Base-by-base conservation (phyloP, 2,113 vertebrate genomes). In the Lophius piscatorius region DNA sequence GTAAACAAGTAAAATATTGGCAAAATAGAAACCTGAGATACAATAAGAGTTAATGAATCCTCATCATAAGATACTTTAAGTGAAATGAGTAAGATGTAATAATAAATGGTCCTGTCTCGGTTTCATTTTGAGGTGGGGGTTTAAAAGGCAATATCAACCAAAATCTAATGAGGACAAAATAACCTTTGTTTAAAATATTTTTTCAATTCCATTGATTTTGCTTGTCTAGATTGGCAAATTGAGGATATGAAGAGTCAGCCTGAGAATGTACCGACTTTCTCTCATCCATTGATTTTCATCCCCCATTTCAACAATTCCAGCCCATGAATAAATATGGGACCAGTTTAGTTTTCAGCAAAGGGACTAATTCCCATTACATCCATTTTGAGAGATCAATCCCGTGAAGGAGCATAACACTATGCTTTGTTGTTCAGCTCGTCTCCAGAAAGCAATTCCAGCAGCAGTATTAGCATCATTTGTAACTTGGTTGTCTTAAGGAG, bases 321-420 rank as follows among this genome's bases (percentile, higher is more conserved):
- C 26, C 46, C 9, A 80, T 76, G 80, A 87, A 87, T 88, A 70
- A 92, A 90, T 76, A 83, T 78, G 6, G 68, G 49, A 64, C 16
- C 75, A 45, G 74, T 85, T 76, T 49, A 73, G 69, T 63, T 63
- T 69, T 69, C 48, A 58, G 68, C 75, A 69, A 66, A 17, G 29
- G 41, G 50, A 71, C 71, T 83, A 78, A 88, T 88, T 86, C 76
- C 47, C 81, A 81, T 61, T 75, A 74, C 70, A 74, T 84, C 63
- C 60, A 70, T 84, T 78, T 13, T 24, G 21, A 44, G 33, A 78
- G 72, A 88, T 90, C 74, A 82, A 88, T 85, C 76, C 67, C n/a
- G 39, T 72, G 78, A 78, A 82, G 76, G 78, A 84, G 82, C 75
- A 86, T 90, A 74, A 90, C 83, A 84, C 83, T 62, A 57, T 60